Conservation (phyloP, 2,113 vertebrate species). For the Propithecus coquereli region DNA sequence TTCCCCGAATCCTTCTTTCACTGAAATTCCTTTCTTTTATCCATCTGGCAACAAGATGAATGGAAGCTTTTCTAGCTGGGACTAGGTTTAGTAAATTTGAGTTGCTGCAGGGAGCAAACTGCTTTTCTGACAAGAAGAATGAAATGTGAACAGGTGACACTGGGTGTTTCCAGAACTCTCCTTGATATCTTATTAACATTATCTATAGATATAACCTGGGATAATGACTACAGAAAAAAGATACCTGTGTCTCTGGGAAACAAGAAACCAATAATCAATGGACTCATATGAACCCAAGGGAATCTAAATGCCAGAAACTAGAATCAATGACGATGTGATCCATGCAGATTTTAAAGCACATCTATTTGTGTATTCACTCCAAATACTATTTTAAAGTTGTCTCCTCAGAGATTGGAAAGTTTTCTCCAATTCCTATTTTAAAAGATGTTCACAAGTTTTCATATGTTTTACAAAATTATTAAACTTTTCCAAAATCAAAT, state of each 20-base stretch:
- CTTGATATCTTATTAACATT: not conserved
- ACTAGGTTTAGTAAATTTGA: not conserved
- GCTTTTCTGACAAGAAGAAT: slow-evolving; percentile 30
- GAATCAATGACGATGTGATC: not conserved
- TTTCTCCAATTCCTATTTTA: not conserved
- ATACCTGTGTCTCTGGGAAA: not conserved
- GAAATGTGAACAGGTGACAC: slow-evolving; percentile 5
- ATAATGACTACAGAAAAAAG: not conserved
- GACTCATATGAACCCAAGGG: not conserved
- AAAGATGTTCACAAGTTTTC: not conserved
- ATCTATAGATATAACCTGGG: not conserved
- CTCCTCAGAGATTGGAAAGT: not conserved
- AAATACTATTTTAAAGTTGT: not conserved
- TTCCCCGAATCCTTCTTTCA: not conserved
- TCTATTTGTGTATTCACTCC: not conserved
- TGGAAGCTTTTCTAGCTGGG: not conserved
- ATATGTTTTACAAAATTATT: not conserved
- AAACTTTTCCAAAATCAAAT: not conserved
- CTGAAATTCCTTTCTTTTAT: not conserved
- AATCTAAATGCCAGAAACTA: not conserved
- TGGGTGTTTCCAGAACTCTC: not conserved
- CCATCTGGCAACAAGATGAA: not conserved
- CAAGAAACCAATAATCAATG: not conserved
- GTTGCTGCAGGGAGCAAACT: not conserved
- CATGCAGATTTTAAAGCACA: not conserved